These are phyloP conservation scores for Homarus gammarus DNA, from an alignment of 2,888 invertebrate genomes.

Conservation along the genomic window DNA sequence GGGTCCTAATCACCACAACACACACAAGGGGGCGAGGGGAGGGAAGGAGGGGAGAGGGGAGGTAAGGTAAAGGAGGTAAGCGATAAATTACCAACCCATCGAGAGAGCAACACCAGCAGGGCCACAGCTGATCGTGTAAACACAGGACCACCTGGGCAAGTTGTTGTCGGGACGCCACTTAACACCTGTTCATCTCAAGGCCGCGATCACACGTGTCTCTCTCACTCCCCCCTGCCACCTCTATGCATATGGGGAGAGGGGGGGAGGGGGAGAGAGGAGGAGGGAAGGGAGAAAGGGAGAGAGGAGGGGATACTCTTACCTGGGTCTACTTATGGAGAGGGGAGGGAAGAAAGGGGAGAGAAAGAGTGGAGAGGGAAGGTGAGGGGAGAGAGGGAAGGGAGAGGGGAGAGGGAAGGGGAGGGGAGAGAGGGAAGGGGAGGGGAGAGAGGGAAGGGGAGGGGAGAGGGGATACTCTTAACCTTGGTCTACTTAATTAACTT, in stretches of 20 bases:
- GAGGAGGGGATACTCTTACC: too few relatives aligned
- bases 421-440: too few relatives aligned
- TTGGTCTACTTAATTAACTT: too few relatives aligned
- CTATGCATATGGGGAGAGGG: conserved; percentile 20
- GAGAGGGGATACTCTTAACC: too few relatives aligned
- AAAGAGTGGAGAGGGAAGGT: background rate
- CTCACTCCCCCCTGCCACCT: too few relatives aligned
- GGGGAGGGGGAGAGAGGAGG: conserved; percentile 4
- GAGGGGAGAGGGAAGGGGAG: too few relatives aligned
- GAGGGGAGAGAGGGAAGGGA: background rate
- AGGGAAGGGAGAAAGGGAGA: background rate
- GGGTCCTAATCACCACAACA: too few relatives aligned
- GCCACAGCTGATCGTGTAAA: background rate
- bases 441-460: too few relatives aligned
- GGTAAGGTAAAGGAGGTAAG: background rate
- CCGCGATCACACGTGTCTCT: background rate
- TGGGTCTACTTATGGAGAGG: background rate
- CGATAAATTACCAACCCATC: background rate
- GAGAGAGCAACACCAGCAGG: background rate
- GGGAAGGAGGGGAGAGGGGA: background rate
- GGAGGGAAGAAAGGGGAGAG: background rate
- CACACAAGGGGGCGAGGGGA: too few relatives aligned
- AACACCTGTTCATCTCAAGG: conserved; percentile 1
- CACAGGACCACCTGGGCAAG: background rate
- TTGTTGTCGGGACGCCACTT: background rate